Evolutionary conservation across 2,113 vertebrate genomes (phyloP), one percentile per base, ranked within the genome.

Genomic region (Raja brachyura): DNA sequence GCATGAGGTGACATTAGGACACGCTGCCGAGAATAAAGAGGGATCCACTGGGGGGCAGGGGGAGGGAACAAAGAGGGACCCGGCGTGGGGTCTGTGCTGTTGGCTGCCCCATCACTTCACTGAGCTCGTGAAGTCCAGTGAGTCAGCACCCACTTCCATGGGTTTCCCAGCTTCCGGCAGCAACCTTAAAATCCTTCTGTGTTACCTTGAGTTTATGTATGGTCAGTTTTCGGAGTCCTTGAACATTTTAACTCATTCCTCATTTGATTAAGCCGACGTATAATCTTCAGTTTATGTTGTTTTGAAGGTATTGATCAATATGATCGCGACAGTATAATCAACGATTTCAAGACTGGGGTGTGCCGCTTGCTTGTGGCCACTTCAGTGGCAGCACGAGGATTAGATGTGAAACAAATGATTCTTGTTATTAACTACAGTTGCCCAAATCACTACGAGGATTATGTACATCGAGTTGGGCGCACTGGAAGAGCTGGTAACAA

Each of bases 391-490:
- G 98, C 99, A 0, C 96, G 98, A 93, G 99, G 99, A 4, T 95
- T 99, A 90, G 99, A 99, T 86, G 98, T 99, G n/a, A 99, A 99
- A 93, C 98, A 99, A 16, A 94, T 99, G 48, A 98, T 99, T 96
- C 96, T 99, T 94, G 99, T 99, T 94, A 96, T 99, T 90, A 99
- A 99, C 95, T 99, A 99, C 93, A 98, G 95, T 96, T 99, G 98
- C 93, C 99, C 99, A 93, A 99, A 99, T 95, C 99, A 99, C 95
- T 99, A 99, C 0, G 99, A 99, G 93, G 99, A 99, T 95, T 99
- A 99, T 1, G 98, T 99, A 77, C 99, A 99, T 96, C 95, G 99
- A 94, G 98, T 98, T 0, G 99, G 99, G 13, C 97, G 99, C 93
- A 99, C 99, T 0, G 99, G 99, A 5, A 95, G 99, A 94, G 99